Percentiles rank a stretch among this genome's conserved stretches.
These are phyloP conservation scores for Brassicogethes aeneus DNA, from an alignment of 2,888 invertebrate species.

Conservation along the genomic window DNA sequence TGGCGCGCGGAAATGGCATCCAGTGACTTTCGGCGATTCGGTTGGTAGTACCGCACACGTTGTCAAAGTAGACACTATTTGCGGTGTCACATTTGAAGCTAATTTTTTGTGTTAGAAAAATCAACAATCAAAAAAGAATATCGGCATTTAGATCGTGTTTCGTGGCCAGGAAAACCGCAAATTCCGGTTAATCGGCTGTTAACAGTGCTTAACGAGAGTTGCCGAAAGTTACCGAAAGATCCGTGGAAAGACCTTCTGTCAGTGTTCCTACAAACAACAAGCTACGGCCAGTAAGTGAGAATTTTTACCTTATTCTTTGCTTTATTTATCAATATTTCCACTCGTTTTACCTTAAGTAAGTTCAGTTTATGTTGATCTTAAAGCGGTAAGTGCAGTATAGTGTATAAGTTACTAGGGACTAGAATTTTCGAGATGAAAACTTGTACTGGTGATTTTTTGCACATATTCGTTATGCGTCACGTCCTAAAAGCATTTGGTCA, in stretches of 20 bases:
- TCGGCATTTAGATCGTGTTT: not conserved
- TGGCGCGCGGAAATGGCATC: not conserved
- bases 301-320: constrained; percentile 36
- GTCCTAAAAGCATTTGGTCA: constrained; percentile 5
- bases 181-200: not conserved
- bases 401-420: not conserved
- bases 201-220: constrained; percentile 5
- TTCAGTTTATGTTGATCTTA: not conserved
- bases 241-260: constrained; percentile 15
- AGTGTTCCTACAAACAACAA: constrained; percentile 42
- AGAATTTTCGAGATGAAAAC: not conserved
- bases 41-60: not conserved
- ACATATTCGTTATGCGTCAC: constrained; percentile 15
- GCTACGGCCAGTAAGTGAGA: constrained; percentile 46
- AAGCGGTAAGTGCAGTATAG: not conserved
- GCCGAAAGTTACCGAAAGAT: constrained; percentile 14
- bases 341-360: not conserved
- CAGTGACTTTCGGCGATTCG: not conserved
- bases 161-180: not conserved
- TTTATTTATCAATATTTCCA: constrained; percentile 9
- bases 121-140: not conserved
- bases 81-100: not conserved
- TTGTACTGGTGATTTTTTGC: not conserved
- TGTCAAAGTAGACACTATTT: constrained; percentile 1
- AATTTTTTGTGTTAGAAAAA: not conserved